These are phyloP conservation scores for Delia radicum DNA, from an alignment of 1,140 invertebrate genomes.

Conservation along the genomic window DNA sequence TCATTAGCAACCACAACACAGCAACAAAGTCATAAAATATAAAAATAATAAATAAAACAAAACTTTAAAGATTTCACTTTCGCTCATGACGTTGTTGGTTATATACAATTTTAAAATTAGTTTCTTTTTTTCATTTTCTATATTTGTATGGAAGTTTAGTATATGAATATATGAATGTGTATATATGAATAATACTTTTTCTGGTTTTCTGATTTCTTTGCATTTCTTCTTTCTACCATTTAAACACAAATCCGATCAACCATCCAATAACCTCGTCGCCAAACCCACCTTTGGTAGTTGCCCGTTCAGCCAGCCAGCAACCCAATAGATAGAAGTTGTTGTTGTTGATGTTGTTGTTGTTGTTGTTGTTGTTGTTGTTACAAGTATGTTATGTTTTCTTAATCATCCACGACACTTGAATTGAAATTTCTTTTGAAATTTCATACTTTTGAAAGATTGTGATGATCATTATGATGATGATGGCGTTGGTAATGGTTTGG, in stretches of 20 bases:
- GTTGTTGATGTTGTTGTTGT: neutral
- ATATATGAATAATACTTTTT: neutral
- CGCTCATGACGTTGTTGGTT: conserved; percentile 6
- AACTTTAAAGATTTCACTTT: conserved; percentile 17
- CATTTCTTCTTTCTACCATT: neutral
- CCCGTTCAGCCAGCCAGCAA: no score
- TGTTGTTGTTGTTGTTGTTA: neutral
- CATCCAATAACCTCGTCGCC: no score
- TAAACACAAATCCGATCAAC: neutral
- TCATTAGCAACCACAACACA: neutral
- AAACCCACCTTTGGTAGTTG: no score
- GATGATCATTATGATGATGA: neutral
- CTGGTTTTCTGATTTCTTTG: neutral
- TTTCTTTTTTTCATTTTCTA: conserved; percentile 6
- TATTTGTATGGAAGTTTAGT: no score
- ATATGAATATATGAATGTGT: no score
- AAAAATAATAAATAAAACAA: neutral
- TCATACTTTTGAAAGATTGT: neutral
- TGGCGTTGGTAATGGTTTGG: neutral
- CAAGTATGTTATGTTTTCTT: neutral
- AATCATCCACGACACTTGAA: neutral
- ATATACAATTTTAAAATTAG: neutral
- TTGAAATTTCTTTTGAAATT: neutral
- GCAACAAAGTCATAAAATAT: neutral
- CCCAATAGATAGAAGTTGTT: neutral